A percentile compares a stretch with the other conserved stretches of the same genome.
These are phyloP conservation scores for Vimba vimba DNA, from an alignment of 2,113 vertebrate species.

Conservation along the genomic window DNA sequence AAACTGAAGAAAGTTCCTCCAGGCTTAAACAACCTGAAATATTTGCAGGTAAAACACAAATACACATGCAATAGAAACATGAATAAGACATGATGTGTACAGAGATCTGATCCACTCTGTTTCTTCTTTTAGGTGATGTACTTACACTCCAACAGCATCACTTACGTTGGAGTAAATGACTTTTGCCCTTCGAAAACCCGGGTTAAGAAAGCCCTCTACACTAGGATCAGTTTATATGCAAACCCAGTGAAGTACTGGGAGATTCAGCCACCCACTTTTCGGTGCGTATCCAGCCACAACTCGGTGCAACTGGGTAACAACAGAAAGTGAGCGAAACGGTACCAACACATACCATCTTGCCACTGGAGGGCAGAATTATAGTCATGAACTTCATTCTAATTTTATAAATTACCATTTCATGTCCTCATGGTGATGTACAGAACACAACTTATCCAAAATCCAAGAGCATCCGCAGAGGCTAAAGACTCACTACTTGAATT, in stretches of 20 bases:
- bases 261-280: constrained; percentile 90
- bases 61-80: neutral
- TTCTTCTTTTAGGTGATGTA: constrained; percentile 84
- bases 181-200: constrained; percentile 84
- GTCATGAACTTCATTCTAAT: constrained; percentile 33
- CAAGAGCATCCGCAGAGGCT: neutral
- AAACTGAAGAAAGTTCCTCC: constrained; percentile 89
- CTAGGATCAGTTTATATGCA: constrained; percentile 92
- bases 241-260: constrained; percentile 95
- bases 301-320: constrained; percentile 93
- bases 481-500: constrained; percentile 50
- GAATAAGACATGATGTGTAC: neutral
- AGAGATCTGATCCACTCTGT: neutral
- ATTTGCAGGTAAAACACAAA: constrained; percentile 85
- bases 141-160: constrained; percentile 92
- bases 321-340: constrained; percentile 59
- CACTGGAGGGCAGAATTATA: constrained; percentile 49
- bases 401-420: neutral
- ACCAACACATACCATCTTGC: constrained; percentile 17
- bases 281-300: constrained; percentile 86
- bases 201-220: constrained; percentile 88
- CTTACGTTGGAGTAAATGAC: constrained; percentile 89
- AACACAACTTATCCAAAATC: neutral
- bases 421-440: constrained; percentile 14
- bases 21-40: constrained; percentile 84